phyloP scores from a whole-genome alignment of 1,140 invertebrate species.

The Atopsyche davidsoni region DNA sequence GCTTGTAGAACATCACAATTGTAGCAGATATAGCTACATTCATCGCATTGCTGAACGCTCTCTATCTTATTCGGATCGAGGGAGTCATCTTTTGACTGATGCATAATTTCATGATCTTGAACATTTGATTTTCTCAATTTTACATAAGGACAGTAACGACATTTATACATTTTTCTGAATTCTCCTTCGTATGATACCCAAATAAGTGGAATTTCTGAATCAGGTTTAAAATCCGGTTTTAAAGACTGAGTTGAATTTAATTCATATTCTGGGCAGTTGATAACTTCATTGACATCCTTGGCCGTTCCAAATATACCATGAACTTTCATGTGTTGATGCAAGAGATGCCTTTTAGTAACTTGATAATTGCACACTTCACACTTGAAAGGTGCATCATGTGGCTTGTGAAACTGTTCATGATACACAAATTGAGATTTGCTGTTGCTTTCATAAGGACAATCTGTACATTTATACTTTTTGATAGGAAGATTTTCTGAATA shows the following conservation, averaged over 20 bases:
- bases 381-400: slow-evolving; percentile 65
- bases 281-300: slow-evolving; percentile 27
- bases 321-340: slow-evolving; percentile 72
- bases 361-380: slow-evolving; percentile 77
- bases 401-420: slow-evolving; percentile 78
- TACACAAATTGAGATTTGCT: slow-evolving; percentile 80
- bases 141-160: slow-evolving; percentile 77
- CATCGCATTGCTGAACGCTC: slow-evolving; percentile 54
- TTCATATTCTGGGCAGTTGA: neutral
- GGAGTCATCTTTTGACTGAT: slow-evolving; percentile 47
- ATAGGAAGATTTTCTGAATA: slow-evolving; percentile 32
- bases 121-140: slow-evolving; percentile 73
- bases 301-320: slow-evolving; percentile 58
- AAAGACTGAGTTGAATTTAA: too few species aligned
- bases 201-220: slow-evolving; percentile 58
- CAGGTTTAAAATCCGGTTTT: too few species aligned
- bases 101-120: slow-evolving; percentile 81
- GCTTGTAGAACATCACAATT: slow-evolving; percentile 67
- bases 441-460: slow-evolving; percentile 75
- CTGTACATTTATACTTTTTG: slow-evolving; percentile 62
- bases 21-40: slow-evolving; percentile 77
- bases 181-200: slow-evolving; percentile 67
- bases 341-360: slow-evolving; percentile 69
- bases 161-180: slow-evolving; percentile 80
- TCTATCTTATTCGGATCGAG: slow-evolving; percentile 25